These are phyloP conservation scores for Delichon dasypus DNA, from an alignment of 2,797 vertebrate genomes.

Conservation along the genomic window DNA sequence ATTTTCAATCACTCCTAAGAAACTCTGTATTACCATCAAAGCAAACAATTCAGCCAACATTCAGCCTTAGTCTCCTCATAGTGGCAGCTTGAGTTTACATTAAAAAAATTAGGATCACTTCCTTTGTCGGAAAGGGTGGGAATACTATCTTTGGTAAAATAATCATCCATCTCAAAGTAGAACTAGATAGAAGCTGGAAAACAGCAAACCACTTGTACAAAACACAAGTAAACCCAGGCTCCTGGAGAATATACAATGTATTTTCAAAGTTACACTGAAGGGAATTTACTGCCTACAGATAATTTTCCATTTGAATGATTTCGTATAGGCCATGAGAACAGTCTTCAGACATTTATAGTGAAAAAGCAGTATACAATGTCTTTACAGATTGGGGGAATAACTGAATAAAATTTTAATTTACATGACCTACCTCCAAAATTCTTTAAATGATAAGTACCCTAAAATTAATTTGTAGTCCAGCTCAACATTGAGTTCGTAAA, in stretches of 20 bases:
- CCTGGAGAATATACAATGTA: neutral
- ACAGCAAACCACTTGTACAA: neutral
- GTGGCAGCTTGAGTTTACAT: neutral
- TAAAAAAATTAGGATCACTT: neutral
- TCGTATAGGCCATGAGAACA: neutral
- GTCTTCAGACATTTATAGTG: neutral
- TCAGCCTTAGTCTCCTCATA: neutral
- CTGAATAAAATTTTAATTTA: neutral
- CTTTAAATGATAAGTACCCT: neutral
- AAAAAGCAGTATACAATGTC: neutral
- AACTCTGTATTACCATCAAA: neutral
- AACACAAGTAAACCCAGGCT: neutral
- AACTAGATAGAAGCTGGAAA: neutral
- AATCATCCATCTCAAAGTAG: neutral
- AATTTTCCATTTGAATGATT: neutral
- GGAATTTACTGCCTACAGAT: neutral
- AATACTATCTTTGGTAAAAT: neutral
- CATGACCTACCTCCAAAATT: neutral
- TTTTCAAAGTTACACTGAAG: constrained; percentile 5
- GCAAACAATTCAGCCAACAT: neutral
- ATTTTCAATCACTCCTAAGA: neutral
- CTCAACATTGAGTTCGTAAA: neutral
- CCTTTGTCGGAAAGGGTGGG: neutral
- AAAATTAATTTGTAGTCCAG: neutral
- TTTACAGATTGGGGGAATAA: neutral